Percentiles rank a stretch among this genome's conserved stretches.
Conservation (phyloP, 2,888 invertebrate genomes). For the Phortica magna region DNA sequence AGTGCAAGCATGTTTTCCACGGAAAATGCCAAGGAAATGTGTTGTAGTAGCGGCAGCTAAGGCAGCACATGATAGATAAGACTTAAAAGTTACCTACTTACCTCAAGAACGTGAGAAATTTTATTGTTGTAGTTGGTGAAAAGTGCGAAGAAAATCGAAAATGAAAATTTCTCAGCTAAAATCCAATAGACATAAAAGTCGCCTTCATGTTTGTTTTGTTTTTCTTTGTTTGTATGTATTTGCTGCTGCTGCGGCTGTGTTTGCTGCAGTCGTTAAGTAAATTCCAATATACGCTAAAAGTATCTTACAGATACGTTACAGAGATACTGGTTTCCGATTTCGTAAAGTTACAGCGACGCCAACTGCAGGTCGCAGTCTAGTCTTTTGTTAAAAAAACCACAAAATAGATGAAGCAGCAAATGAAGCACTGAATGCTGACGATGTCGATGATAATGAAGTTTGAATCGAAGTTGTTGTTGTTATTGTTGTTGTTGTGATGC, state of each 20-base stretch:
- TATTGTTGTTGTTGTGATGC: slow-evolving; percentile 54
- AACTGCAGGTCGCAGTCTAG: slow-evolving; percentile 3
- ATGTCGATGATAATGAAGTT: not conserved
- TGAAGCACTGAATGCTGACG: slow-evolving; percentile 20
- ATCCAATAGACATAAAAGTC: slow-evolving; percentile 59
- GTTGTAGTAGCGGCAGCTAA: not conserved
- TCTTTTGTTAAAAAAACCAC: not conserved
- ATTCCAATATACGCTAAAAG: slow-evolving; percentile 67
- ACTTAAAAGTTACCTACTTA: slow-evolving; percentile 15
- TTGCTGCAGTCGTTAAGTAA: slow-evolving; percentile 52
- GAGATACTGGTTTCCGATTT: slow-evolving; percentile 67
- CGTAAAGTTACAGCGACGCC: slow-evolving; percentile 49
- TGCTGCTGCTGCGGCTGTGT: not conserved
- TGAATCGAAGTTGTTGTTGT: slow-evolving; percentile 9
- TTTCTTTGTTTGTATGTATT: not conserved
- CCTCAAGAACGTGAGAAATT: slow-evolving; percentile 20
- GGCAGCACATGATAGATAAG: not conserved
- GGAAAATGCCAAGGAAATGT: not conserved
- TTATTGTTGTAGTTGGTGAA: slow-evolving; percentile 28
- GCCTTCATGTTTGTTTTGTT: slow-evolving; percentile 48
- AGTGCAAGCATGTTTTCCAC: slow-evolving; percentile 2
- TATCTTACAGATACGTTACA: slow-evolving; percentile 69
- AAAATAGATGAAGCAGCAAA: slow-evolving; percentile 16
- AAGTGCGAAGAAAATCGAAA: slow-evolving; percentile 1
- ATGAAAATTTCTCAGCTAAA: slow-evolving; percentile 30